Conservation (phyloP, 2,113 vertebrate species). For the Corythoichthys haematopterus region DNA sequence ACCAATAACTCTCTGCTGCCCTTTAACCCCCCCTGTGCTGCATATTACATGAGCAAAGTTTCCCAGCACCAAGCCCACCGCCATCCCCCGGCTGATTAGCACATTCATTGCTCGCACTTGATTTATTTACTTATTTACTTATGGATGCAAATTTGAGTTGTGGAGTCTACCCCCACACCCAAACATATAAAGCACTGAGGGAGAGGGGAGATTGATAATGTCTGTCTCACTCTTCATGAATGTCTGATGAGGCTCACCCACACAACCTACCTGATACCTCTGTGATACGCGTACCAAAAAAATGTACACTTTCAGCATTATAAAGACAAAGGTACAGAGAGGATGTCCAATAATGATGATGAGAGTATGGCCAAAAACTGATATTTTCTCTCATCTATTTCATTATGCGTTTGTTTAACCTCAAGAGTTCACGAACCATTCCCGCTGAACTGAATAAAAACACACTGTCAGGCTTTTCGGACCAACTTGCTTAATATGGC, state of each 20-base stretch:
- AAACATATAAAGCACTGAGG: conserved; percentile 63
- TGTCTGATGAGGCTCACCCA: conserved; percentile 64
- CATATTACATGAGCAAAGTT: conserved; percentile 82
- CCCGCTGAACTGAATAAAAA: conserved; percentile 58
- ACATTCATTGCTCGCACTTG: conserved; percentile 71
- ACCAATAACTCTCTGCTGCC: conserved; percentile 78
- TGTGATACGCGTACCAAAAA: conserved; percentile 15
- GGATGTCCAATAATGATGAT: conserved; percentile 2
- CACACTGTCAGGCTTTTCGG: conserved; percentile 56
- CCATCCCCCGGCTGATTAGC: conserved; percentile 72
- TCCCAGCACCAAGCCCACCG: conserved; percentile 72
- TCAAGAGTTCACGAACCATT: conserved; percentile 28
- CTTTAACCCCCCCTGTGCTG: conserved; percentile 74
- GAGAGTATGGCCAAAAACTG: conserved; percentile 20
- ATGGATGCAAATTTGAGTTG: conserved; percentile 75
- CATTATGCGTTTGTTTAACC: conserved; percentile 46
- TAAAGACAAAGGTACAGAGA: background rate
- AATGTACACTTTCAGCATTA: conserved; percentile 4
- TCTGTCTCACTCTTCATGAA: conserved; percentile 72
- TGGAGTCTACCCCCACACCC: conserved; percentile 57
- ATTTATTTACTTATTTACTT: conserved; percentile 83
- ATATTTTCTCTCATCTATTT: conserved; percentile 26
- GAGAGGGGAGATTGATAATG: conserved; percentile 72
- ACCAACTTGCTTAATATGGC: conserved; percentile 60
- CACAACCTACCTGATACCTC: conserved; percentile 38